Evolutionary conservation across 2,797 vertebrate species (phyloP).

Genomic region (Parauchenoglanis punctatus): DNA sequence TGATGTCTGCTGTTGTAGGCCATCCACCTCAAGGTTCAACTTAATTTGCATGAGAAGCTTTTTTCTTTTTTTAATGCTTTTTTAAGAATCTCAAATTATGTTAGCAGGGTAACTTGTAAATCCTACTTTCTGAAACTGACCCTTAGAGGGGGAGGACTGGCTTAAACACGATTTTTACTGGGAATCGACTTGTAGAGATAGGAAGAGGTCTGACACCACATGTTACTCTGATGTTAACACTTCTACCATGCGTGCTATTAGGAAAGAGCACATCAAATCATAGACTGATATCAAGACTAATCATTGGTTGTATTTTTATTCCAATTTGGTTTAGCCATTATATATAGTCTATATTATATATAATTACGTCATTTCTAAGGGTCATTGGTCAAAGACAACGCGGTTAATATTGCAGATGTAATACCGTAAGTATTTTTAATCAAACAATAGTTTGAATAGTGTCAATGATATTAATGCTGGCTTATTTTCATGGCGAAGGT

Average conservation of each 20-base stretch:
- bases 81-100: neutral
- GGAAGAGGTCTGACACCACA: neutral
- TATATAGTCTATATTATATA: too few species aligned
- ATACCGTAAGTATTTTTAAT: neutral
- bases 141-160: neutral
- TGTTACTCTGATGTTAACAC: neutral
- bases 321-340: neutral
- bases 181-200: neutral
- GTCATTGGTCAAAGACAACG: neutral
- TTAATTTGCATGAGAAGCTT: too few species aligned
- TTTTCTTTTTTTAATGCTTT: too few species aligned
- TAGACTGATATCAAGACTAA: neutral
- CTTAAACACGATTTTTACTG: neutral
- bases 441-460: neutral
- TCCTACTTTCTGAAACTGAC: neutral
- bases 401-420: neutral
- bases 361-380: neutral
- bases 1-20: too few species aligned
- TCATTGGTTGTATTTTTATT: neutral
- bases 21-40: too few species aligned
- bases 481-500: slow-evolving; percentile 14
- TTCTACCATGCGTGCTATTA: neutral
- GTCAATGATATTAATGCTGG: neutral
- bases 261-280: neutral
- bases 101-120: neutral